Percentiles rank a stretch among this genome's conserved stretches.
Conservation (phyloP, 2,888 invertebrate species). For the Aricia artaxerxes region DNA sequence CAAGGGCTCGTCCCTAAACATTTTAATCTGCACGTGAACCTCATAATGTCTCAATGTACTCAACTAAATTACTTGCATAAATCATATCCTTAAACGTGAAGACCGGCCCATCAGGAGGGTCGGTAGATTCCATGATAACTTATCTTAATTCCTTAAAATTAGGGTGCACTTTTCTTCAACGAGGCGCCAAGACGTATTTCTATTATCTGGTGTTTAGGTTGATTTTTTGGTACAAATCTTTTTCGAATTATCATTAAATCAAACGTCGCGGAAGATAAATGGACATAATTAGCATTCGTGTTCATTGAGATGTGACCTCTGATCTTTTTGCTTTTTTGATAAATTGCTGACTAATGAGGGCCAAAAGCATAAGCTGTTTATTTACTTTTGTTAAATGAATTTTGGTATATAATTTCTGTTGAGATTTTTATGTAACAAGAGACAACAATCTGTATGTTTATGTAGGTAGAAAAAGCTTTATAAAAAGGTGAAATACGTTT, state of each 20-base stretch:
- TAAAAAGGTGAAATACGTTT: no score
- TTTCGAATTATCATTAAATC: constrained; percentile 8
- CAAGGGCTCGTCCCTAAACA: constrained; percentile 59
- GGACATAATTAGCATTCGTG: constrained; percentile 4
- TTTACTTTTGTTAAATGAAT: not conserved
- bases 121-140: not conserved
- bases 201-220: constrained; percentile 6
- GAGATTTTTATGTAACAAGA: not conserved
- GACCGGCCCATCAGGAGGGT: constrained; percentile 54
- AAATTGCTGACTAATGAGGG: not conserved
- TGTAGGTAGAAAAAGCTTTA: no score
- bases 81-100: constrained; percentile 78
- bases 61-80: constrained; percentile 79
- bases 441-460: no score
- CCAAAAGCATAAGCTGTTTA: not conserved
- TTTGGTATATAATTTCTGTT: not conserved
- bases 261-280: constrained; percentile 19
- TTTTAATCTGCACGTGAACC: constrained; percentile 62
- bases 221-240: constrained; percentile 16
- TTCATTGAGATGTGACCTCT: constrained; percentile 16
- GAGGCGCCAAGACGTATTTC: not conserved
- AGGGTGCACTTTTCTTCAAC: constrained; percentile 17
- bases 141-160: constrained; percentile 5
- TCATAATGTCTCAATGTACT: constrained; percentile 76
- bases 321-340: not conserved